Base-by-base conservation (phyloP, 2,797 vertebrate genomes). In the Numenius phaeopus region DNA sequence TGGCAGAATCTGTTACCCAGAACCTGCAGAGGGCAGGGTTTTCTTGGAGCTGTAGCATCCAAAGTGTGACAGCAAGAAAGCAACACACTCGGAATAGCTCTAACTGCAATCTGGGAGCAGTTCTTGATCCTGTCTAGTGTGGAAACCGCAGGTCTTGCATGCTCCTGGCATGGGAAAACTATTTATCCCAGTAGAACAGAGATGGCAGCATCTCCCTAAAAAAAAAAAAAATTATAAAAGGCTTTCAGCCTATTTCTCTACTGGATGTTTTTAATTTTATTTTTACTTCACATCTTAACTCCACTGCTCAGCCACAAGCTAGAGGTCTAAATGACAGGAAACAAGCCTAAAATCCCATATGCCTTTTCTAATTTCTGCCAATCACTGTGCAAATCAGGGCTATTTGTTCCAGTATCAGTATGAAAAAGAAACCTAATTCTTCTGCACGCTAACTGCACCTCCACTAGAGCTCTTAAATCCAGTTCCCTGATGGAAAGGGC, bases 151-250 rank as follows among this genome's bases (percentile, higher is more conserved):
- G 40, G 42, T 14, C 19, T 62, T 59, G 19, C 32, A 37, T 14
- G 21, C 2, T 29, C 4, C 17, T 20, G 9, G 9, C n/a, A 27
- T 2, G 14, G 23, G 24, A 82, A 87, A 32, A 39, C 32, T 79
- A 8, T 8, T 22, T 12, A 22, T 71, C n/a, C 23, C 5, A 4
- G 14, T 32, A 39, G 39, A 79, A 79, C 1, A 72, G 39, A 84
- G 26, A 79, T 5, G n/a, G 34, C 6, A 87, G 50, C 22, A 42
- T 3, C 11, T 92, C 52, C 16, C 24, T 50, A 39, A 88, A 55
- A 91, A 71, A 92, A 42, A n/a, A 87, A 55, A 87, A 75, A 91
- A 84, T 27, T 85, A 8, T 29, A 24, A 87, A 61, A 47, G 67
- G 7, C 4, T 75, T 78, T 76, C 54, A 72, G 15, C 8, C 4